phyloP scores from a whole-genome alignment of 2,113 vertebrate genomes.

The Ivindomyrus marchei region DNA sequence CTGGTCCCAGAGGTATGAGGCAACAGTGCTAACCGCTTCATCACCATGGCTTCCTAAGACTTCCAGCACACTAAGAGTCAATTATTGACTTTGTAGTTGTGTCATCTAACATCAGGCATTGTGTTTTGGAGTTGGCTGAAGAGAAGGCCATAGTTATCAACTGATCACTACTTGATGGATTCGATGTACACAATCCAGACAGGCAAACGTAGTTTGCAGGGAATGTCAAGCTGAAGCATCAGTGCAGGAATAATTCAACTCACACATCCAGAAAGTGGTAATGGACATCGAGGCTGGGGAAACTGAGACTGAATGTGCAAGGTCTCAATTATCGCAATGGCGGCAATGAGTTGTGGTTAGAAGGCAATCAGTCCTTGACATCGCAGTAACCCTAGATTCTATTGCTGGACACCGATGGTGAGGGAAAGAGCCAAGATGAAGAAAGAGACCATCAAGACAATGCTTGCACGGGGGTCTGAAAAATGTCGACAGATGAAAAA shows the following conservation, averaged over 20 bases:
- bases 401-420: not conserved
- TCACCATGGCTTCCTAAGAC: not conserved
- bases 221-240: not conserved
- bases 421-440: not conserved
- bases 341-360: not conserved
- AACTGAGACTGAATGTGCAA: not conserved
- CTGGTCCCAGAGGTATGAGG: not conserved
- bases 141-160: not conserved
- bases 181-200: not conserved
- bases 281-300: not conserved
- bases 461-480: not conserved
- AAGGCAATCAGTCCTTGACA: not conserved
- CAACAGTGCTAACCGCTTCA: not conserved
- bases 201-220: not conserved
- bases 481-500: not conserved
- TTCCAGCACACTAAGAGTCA: not conserved
- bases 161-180: not conserved
- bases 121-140: not conserved
- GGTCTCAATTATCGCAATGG: not conserved
- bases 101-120: not conserved
- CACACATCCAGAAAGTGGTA: not conserved
- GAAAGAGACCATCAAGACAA: not conserved
- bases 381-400: not conserved
- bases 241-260: not conserved
- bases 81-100: not conserved